Evolutionary conservation across 2,797 vertebrate genomes (phyloP).

Genomic region (Notoglanidium macrostoma): DNA sequence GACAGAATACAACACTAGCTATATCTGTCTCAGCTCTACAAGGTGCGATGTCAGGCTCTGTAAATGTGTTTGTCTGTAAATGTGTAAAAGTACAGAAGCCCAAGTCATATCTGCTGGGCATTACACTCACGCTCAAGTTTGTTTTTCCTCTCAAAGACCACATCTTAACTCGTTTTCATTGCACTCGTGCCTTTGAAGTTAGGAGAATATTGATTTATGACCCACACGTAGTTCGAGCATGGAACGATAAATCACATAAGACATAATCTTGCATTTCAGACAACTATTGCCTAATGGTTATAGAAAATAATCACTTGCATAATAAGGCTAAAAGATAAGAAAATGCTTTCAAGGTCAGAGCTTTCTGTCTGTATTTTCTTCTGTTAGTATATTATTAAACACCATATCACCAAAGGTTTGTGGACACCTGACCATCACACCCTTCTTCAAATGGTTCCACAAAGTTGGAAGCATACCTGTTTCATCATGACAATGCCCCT

Average conservation of each 20-base stretch:
- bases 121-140: neutral
- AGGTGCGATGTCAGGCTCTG: neutral
- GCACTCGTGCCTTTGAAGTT: neutral
- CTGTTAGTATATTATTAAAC: neutral
- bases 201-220: slow-evolving; percentile 11
- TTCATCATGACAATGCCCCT: too few species aligned
- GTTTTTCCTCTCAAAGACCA: neutral
- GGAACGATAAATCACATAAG: neutral
- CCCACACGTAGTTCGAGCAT: neutral
- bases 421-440: neutral
- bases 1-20: neutral
- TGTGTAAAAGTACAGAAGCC: neutral
- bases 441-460: neutral
- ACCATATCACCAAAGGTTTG: neutral
- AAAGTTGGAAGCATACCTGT: neutral
- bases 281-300: neutral
- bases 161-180: neutral
- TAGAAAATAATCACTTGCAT: neutral
- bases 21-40: neutral
- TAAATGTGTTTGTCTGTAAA: neutral
- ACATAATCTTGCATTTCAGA: neutral
- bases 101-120: neutral
- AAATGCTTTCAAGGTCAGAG: neutral
- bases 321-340: neutral
- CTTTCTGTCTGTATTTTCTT: neutral